phyloP scores from a whole-genome alignment of 2,888 invertebrate genomes.

The Odontocolon sp. region DNA sequence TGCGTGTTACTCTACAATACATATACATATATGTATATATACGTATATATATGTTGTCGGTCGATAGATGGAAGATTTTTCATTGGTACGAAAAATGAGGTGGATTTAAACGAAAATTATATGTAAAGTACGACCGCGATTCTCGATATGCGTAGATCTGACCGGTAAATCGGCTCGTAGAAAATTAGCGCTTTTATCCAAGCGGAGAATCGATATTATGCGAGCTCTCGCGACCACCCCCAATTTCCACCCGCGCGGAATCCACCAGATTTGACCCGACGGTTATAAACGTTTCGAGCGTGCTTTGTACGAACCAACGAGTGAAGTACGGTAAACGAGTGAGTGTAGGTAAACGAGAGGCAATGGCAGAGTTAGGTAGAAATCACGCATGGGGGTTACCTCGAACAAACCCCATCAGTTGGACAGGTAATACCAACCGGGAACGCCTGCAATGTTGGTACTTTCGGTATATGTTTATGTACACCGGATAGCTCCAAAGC shows the following conservation, averaged over 20 bases:
- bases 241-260: constrained; percentile 46
- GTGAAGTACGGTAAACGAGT: too few species aligned
- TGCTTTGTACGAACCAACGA: too few species aligned
- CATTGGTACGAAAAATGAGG: constrained; percentile 17
- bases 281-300: constrained; percentile 45
- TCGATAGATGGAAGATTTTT: background rate
- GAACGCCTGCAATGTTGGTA: constrained; percentile 21
- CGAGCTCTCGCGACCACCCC: constrained; percentile 66
- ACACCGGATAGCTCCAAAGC: constrained; percentile 17
- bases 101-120: background rate
- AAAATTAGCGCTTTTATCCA: constrained; percentile 59
- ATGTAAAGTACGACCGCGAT: background rate
- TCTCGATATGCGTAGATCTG: constrained; percentile 37
- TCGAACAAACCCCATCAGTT: constrained; percentile 35
- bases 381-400: constrained; percentile 28
- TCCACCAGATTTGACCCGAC: constrained; percentile 44
- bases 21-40: too few species aligned
- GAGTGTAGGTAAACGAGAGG: too few species aligned
- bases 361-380: too few species aligned
- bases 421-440: constrained; percentile 48
- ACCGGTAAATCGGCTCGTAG: constrained; percentile 56
- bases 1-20: too few species aligned
- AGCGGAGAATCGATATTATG: constrained; percentile 73
- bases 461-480: constrained; percentile 51
- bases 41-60: too few species aligned